These are phyloP conservation scores for Poliocrania exsul DNA, from an alignment of 2,797 vertebrate species.

Conservation along the genomic window DNA sequence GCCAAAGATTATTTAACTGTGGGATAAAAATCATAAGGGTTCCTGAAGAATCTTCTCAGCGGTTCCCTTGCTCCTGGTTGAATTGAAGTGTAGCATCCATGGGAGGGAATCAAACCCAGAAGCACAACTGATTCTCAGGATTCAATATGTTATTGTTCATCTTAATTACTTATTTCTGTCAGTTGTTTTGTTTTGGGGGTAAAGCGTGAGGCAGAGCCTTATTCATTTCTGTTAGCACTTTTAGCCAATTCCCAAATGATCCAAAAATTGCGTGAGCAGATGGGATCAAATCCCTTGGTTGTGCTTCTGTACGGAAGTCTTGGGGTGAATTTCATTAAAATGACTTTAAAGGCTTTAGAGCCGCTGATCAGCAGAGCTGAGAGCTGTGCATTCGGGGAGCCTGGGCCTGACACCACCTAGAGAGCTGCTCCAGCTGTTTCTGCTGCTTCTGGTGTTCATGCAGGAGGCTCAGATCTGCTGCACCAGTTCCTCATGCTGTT, in stretches of 20 bases:
- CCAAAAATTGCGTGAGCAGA: background rate
- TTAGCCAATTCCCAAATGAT: background rate
- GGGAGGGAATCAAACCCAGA: background rate
- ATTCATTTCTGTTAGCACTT: background rate
- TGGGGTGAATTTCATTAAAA: background rate
- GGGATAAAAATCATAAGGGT: background rate
- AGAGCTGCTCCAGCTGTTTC: background rate
- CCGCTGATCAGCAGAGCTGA: accelerated
- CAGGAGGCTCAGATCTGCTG: background rate
- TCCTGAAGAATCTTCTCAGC: background rate
- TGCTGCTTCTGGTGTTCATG: background rate
- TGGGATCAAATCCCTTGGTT: background rate
- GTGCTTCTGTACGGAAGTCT: background rate
- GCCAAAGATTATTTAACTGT: background rate
- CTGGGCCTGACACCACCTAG: background rate
- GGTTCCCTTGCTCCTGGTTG: background rate
- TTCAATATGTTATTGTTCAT: background rate
- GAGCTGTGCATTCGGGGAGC: background rate
- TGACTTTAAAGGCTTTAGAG: background rate
- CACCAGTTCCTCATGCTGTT: accelerated
- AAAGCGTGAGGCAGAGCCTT: background rate
- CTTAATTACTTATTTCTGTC: background rate
- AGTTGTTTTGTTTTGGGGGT: background rate
- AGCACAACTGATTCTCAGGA: background rate
- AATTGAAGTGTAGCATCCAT: background rate